These are phyloP conservation scores for Clistopyga incitator DNA, from an alignment of 2,888 invertebrate genomes.

Conservation along the genomic window DNA sequence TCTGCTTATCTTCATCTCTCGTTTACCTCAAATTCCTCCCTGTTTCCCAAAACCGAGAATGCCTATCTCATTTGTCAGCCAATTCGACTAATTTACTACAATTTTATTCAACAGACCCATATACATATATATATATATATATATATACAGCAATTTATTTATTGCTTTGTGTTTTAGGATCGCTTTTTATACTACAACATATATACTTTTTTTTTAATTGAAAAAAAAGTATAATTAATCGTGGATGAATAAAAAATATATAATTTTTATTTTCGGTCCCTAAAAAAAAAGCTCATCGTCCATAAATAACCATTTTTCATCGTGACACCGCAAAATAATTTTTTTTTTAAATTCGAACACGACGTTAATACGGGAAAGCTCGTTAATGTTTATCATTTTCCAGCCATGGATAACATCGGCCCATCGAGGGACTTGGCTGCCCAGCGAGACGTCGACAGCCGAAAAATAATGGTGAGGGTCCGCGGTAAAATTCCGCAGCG, in stretches of 20 bases:
- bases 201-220: no score
- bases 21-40: not conserved
- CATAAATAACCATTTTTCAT: no score
- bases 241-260: no score
- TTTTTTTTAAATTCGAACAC: no score
- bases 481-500: not conserved
- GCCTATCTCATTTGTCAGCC: not conserved
- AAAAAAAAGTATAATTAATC: no score
- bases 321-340: no score
- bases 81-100: not conserved
- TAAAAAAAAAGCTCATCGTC: no score
- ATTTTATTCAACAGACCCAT: conserved; percentile 1
- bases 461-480: not conserved
- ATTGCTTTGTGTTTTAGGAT: no score
- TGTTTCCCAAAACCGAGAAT: not conserved
- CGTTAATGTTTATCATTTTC: not conserved
- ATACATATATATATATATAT: no score
- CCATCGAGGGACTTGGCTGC: not conserved
- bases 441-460: not conserved
- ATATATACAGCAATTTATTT: no score
- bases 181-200: no score
- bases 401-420: not conserved
- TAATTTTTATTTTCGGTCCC: no score
- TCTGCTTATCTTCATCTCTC: not conserved
- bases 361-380: not conserved